Evolutionary conservation across 2,888 invertebrate genomes (phyloP), one percentile per base, ranked within the genome.

Genomic region (Drosophila basisetae): DNA sequence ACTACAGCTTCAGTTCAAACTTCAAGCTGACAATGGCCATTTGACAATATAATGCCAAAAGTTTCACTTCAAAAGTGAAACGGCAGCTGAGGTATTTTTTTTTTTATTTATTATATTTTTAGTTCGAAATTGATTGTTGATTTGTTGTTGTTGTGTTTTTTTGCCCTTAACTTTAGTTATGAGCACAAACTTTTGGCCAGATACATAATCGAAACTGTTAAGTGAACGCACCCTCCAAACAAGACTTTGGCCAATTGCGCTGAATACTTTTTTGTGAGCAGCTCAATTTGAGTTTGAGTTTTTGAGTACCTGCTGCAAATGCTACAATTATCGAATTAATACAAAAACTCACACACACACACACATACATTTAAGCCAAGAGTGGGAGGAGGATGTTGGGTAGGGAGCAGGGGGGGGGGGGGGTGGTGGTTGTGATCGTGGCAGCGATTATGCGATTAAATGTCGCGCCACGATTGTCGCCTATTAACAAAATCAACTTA

Each of bases 401-500:
- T 52, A 2, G 13, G 53, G 55, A 59, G 49, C 65, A 10, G 25
- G 0, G 7, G 13, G n/a, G 3, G 11, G 6, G 11, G 11, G 6
- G 9, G 11, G 4, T 7, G 39, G 61, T 33, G 22, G 33, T 2
- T 0, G 4, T 47, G 7, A 22, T 47, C 41, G 41, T 11, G 16
- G 22, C 43, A 31, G 30, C 39, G 43, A 35, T 28, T 58, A 49
- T 54, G 68, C 85, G 88, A 84, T 89, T 84, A 89, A 84, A 87
- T 84, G 85, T 66, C 71, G 70, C 59, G 59, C 75, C 68, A 76
- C 82, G 84, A 80, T 87, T 89, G 85, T 82, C 73, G 84, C 75
- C 88, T 82, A 89, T 85, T 85, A 85, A 85, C 73, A 78, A 76
- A 87, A 82, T 87, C 88, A 77, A 76, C 71, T 71, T 49, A 39